Base-by-base conservation (phyloP, 2,113 vertebrate species). In the Zingel zingel region DNA sequence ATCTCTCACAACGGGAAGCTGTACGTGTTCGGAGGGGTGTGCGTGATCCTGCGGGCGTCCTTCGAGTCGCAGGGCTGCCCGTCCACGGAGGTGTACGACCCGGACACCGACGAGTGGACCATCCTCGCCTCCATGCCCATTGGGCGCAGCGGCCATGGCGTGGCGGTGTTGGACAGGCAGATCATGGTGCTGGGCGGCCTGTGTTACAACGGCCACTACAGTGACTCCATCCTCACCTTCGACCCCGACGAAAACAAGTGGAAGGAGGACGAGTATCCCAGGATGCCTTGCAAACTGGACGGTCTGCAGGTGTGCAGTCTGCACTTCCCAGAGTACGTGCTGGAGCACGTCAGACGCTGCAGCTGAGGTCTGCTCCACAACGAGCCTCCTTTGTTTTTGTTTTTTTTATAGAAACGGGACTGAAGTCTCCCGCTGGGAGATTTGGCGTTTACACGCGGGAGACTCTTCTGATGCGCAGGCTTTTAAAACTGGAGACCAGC, bases 81-180 rank as follows among this genome's bases (percentile, higher is more conserved):
- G 48, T 99, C 98, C 62, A 99, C 98, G 14, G 98, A 99, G 90
- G 97, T 99, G 70, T 99, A 99, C 81, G 97, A 99, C 91, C 98
- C 98, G 0, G 97, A 98, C 48, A 95, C 96, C 0, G 98, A 99
- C 89, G 98, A 99, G 74, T 99, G 98, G 98, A 99, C 98, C 90
- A 99, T 99, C 93, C 93, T 99, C 75, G 98, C 97, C 59, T 99
- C 98, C 78, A 99, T 99, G 98, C 98, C 98, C n/a, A 99, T 99
- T 8, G 98, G 98, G 33, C 97, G 98, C 93, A 99, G 98, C 74
- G 98, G 98, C 67, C 98, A 99, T 50, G 98, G 98, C 12, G 98
- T 99, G 85, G 98, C 98, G 10, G 97, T 99, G 76, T 90, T 99
- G 93, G 98, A 99, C 95, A 95, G 97, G 90, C 98, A 99, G 93